These are phyloP conservation scores for Enteromius radiatus DNA, from an alignment of 2,797 vertebrate species.

Conservation along the genomic window DNA sequence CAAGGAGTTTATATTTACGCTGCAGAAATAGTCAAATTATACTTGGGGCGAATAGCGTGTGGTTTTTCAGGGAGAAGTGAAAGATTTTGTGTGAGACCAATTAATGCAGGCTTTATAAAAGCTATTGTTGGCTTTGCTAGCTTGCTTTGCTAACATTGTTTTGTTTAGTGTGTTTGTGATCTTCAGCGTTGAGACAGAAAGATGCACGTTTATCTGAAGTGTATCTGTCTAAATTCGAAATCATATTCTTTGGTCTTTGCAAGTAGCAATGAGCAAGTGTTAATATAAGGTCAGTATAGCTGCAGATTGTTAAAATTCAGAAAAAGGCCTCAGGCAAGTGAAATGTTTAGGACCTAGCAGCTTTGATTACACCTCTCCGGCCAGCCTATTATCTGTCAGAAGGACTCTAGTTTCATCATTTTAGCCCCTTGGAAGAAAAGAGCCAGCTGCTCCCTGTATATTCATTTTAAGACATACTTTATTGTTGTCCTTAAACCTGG, in stretches of 20 bases:
- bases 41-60: neutral
- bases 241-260: neutral
- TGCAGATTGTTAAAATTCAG: constrained; percentile 20
- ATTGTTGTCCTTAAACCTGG: constrained; percentile 66
- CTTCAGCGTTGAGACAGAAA: neutral
- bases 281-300: constrained; percentile 1
- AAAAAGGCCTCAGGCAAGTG: constrained; percentile 11
- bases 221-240: neutral
- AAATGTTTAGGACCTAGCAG: constrained; percentile 23
- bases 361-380: constrained; percentile 24
- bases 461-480: constrained; percentile 66
- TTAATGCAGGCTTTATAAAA: neutral
- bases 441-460: constrained; percentile 67
- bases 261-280: neutral
- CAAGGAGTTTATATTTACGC: constrained; percentile 47
- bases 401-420: constrained; percentile 10
- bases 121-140: neutral
- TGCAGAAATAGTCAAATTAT: constrained; percentile 23
- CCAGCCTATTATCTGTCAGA: constrained; percentile 21
- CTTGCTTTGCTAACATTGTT: neutral
- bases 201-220: neutral
- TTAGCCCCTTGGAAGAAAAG: constrained; percentile 56
- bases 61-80: neutral
- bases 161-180: neutral
- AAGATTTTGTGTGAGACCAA: neutral